phyloP scores from a whole-genome alignment of 2,888 invertebrate genomes.

The Hololepta plana region DNA sequence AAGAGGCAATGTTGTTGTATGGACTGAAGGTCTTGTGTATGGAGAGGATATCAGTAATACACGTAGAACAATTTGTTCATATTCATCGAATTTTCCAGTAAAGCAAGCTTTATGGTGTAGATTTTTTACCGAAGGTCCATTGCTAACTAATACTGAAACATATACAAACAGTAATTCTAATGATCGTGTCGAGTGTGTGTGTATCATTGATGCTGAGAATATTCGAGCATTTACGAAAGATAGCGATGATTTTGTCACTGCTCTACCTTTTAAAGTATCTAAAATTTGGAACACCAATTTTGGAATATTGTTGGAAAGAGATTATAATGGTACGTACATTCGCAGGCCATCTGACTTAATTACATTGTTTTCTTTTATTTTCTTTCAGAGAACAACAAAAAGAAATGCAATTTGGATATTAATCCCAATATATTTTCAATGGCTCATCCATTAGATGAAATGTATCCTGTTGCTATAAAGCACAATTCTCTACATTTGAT shows the following conservation, averaged over 20 bases:
- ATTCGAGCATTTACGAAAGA: constrained; percentile 60
- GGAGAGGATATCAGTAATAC: constrained; percentile 33
- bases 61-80: constrained; percentile 45
- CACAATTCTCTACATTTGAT: constrained; percentile 41
- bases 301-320: constrained; percentile 70
- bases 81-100: constrained; percentile 66
- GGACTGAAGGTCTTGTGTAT: constrained; percentile 47
- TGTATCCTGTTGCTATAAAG: constrained; percentile 64
- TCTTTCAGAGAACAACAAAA: too few relatives aligned
- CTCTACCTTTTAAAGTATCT: constrained; percentile 63
- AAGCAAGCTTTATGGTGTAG: constrained; percentile 64
- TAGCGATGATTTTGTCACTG: constrained; percentile 68
- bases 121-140: constrained; percentile 37
- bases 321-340: constrained; percentile 25
- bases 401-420: too few relatives aligned
- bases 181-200: constrained; percentile 44
- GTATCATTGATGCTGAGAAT: constrained; percentile 56
- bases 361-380: too few relatives aligned
- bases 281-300: constrained; percentile 71
- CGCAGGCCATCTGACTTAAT: too few relatives aligned
- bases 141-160: constrained; percentile 14
- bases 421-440: constrained; percentile 69
- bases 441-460: constrained; percentile 79
- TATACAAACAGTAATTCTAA: constrained; percentile 31
- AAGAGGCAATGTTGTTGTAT: constrained; percentile 66